A percentile compares a stretch with the other conserved stretches of the same genome.
Conservation (phyloP, 2,888 invertebrate genomes). For the Cephus pygmeus region DNA sequence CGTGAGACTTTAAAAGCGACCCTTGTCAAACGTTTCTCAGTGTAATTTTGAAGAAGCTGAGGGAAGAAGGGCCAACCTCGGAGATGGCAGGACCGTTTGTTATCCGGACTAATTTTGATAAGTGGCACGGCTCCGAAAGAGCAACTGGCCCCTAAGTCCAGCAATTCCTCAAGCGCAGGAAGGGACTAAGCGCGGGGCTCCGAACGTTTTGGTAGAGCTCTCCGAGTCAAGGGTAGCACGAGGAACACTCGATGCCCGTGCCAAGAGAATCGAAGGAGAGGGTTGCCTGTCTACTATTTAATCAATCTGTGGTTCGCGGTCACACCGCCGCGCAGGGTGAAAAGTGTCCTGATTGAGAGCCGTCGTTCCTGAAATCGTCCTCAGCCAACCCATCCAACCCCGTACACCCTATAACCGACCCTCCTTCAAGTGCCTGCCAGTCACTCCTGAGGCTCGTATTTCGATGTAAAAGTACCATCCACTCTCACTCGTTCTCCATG, state of each 20-base stretch:
- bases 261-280: background rate
- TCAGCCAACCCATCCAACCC: background rate
- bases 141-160: conserved; percentile 14
- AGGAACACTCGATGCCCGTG: background rate
- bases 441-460: background rate
- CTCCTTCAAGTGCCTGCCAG: background rate
- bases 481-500: background rate
- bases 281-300: background rate
- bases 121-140: conserved; percentile 22
- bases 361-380: background rate
- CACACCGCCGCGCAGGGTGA: background rate
- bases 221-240: background rate
- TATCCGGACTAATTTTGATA: conserved; percentile 29
- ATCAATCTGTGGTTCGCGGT: conserved; percentile 1
- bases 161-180: conserved; percentile 18
- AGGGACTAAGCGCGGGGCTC: background rate
- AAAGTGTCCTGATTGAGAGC: conserved; percentile 1
- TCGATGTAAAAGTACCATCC: background rate
- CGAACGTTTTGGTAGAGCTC: background rate
- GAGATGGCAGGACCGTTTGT: background rate
- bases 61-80: background rate
- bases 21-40: background rate
- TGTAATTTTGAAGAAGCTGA: background rate
- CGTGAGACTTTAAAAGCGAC: background rate
- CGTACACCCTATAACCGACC: background rate